Evolutionary conservation across 1,140 invertebrate species (phyloP), one percentile per base, ranked within the genome.

Genomic region (Drosophila albomicans): DNA sequence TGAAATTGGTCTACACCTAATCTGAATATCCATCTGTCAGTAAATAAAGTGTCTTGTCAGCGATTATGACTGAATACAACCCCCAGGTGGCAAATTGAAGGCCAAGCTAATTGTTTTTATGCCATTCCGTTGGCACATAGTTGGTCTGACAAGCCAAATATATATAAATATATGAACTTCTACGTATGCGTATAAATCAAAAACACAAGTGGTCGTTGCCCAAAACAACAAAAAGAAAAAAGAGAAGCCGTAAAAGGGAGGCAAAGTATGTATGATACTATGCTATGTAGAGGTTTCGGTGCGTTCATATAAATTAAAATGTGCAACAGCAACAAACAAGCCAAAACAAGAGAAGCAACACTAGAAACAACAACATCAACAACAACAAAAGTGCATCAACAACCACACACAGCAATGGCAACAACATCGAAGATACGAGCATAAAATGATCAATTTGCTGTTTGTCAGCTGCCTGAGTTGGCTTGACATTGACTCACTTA

Each of bases 191-290:
- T 41, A 35, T 57, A 38, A 57, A 20, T 41, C 15, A 20, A 20
- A 57, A 57, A 41, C 32, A 41, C 54, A 57, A 57, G n/a, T 57
- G 51, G 28, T 13, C 15, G 30, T 16, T 57, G 54, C 54, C 54
- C 15, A 54, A 54, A 54, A 35, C 20, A 52, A 30, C 11, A 52
- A 52, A 52, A 1, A 7, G 10, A 5, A 51, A 20, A 11, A 51
- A 51, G 30, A 52, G 51, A 8, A 41, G 32, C 54, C 54, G 35
- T 16, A 57, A 57, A 57, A 57, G 35, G 54, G 51, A 54, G 51
- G 54, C 48, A 74, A 69, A 78, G 35, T 82, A 78, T 78, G 68
- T 76, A 62, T 70, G 20, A 32, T 66, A 32, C 10, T 58, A 1
- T 46, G 57, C 13, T 58, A 1, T 46, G 57, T 54, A 15, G 2